Evolutionary conservation across 2,797 vertebrate species (phyloP).

Genomic region (Clarias platycephalus): DNA sequence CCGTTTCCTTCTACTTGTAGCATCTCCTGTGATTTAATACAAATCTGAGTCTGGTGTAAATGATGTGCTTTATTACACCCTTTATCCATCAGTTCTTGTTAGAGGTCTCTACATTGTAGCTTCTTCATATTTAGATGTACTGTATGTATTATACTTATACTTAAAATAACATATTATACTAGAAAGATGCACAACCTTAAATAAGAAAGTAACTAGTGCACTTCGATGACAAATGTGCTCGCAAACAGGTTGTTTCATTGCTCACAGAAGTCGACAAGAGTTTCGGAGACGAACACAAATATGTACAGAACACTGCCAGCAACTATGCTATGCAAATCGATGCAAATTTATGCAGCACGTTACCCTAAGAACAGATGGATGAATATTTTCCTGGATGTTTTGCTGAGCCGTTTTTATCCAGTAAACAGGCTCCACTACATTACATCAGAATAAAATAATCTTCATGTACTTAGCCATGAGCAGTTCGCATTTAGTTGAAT

Average conservation of each 20-base stretch:
- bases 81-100: background rate
- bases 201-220: background rate
- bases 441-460: background rate
- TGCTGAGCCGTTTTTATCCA: constrained; percentile 2
- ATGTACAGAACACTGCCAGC: background rate
- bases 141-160: no score
- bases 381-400: constrained; percentile 10
- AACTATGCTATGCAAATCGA: background rate
- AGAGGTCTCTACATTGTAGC: background rate
- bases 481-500: no score
- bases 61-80: background rate
- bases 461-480: background rate
- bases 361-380: constrained; percentile 16
- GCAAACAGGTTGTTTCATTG: background rate
- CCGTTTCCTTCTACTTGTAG: background rate
- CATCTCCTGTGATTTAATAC: background rate
- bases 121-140: background rate
- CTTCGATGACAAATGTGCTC: background rate
- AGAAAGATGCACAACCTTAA: no score
- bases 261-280: background rate
- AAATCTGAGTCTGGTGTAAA: background rate
- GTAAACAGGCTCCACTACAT: background rate
- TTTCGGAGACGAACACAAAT: constrained; percentile 1
- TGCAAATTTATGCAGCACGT: constrained; percentile 41
- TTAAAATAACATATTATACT: no score